These are phyloP conservation scores for Lymantria dispar DNA, from an alignment of 2,888 invertebrate species.

Conservation along the genomic window DNA sequence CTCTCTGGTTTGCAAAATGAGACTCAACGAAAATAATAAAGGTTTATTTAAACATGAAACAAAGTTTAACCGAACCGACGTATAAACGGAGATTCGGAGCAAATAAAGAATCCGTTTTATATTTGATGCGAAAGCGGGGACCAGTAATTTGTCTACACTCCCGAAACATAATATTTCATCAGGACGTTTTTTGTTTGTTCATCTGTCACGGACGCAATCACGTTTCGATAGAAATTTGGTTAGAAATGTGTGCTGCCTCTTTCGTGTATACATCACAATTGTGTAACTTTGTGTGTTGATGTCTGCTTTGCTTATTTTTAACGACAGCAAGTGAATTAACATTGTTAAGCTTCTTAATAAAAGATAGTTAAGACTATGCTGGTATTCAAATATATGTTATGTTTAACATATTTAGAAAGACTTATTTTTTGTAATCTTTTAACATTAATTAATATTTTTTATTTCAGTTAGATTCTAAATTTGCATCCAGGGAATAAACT, in stretches of 20 bases:
- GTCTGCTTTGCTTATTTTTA: too few species aligned
- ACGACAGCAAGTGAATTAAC: too few species aligned
- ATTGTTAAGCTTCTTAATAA: too few species aligned
- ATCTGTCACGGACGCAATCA: constrained; percentile 33
- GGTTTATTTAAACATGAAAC: constrained; percentile 39
- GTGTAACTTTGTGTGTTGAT: constrained; percentile 1
- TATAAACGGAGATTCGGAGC: constrained; percentile 31
- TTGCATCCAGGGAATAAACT: too few species aligned
- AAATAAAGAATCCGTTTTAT: constrained; percentile 38
- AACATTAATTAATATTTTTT: too few species aligned
- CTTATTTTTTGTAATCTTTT: too few species aligned
- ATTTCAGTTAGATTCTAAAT: too few species aligned
- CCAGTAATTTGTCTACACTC: constrained; percentile 35
- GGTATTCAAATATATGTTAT: too few species aligned
- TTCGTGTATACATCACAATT: constrained; percentile 8
- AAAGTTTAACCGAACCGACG: constrained; percentile 30
- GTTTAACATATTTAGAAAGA: too few species aligned
- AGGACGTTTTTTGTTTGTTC: constrained; percentile 29
- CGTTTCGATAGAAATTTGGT: constrained; percentile 33
- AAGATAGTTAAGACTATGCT: too few species aligned
- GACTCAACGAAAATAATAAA: constrained; percentile 40
- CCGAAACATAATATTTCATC: constrained; percentile 38
- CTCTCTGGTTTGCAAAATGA: constrained; percentile 32
- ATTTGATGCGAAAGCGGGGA: constrained; percentile 30
- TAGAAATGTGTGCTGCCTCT: constrained; percentile 16